phyloP scores from a whole-genome alignment of 1,140 invertebrate species.

The Zophobas morio region DNA sequence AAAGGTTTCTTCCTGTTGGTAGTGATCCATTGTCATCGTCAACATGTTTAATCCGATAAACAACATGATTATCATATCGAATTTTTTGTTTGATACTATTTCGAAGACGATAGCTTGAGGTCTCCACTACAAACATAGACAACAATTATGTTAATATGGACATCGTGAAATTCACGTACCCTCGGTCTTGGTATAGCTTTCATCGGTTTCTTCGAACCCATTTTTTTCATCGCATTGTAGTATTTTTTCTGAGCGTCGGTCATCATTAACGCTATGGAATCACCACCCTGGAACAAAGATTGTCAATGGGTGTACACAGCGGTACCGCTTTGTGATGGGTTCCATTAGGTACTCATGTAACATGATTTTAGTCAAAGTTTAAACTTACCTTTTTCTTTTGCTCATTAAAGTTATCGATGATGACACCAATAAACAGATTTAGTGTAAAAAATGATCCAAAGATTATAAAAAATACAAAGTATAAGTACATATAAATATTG shows the following conservation, averaged over 20 bases:
- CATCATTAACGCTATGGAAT: constrained; percentile 99
- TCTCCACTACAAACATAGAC: constrained; percentile 83
- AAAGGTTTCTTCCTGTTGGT: constrained; percentile 88
- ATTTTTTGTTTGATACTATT: constrained; percentile 98
- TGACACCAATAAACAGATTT: constrained; percentile 98
- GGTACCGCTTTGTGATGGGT: no score
- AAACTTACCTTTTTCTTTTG: constrained; percentile 93
- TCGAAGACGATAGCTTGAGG: constrained; percentile 97
- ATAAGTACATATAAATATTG: constrained; percentile 97
- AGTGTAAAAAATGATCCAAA: constrained; percentile 98
- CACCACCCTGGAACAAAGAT: constrained; percentile 79
- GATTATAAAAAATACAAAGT: constrained; percentile 98
- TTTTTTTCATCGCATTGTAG: constrained; percentile 99
- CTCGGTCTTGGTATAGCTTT: constrained; percentile 98
- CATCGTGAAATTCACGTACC: constrained; percentile 72
- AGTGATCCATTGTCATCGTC: constrained; percentile 98
- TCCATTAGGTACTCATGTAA: no score
- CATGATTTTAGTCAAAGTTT: no score
- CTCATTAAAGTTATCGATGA: constrained; percentile 99
- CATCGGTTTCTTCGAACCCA: constrained; percentile 97
- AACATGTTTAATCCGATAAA: constrained; percentile 99
- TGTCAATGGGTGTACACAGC: no score
- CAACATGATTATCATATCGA: constrained; percentile 99
- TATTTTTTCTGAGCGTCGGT: constrained; percentile 99
- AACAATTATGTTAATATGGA: neutral